A percentile compares a stretch with the other conserved stretches of the same genome.
phyloP scores from a whole-genome alignment of 1,140 invertebrate genomes.

The Drosophila cardini region DNA sequence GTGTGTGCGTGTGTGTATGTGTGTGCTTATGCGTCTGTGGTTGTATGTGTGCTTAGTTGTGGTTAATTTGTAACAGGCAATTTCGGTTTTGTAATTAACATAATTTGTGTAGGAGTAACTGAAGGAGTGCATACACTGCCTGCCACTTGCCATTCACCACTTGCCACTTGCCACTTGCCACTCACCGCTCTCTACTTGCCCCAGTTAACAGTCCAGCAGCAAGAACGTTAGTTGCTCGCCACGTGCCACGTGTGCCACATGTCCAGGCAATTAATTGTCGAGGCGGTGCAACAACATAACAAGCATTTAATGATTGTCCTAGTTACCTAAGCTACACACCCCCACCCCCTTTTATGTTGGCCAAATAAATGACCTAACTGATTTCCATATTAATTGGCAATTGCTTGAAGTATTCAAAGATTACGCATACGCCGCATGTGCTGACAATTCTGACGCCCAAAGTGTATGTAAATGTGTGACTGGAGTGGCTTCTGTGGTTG shows the following conservation, averaged over 20 bases:
- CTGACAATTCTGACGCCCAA: background rate
- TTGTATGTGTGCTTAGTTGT: background rate
- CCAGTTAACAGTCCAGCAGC: background rate
- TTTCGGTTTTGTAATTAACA: conserved; percentile 40
- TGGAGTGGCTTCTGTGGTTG: conserved; percentile 40
- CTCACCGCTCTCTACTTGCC: conserved; percentile 13
- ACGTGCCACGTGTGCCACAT: conserved; percentile 49
- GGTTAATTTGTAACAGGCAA: conserved; percentile 32
- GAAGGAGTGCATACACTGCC: background rate
- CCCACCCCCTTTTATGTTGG: conserved; percentile 3
- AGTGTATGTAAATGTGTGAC: conserved; percentile 22
- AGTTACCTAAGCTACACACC: background rate
- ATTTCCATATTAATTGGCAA: conserved; percentile 80
- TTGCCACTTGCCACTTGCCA: conserved; percentile 14
- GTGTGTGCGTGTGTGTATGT: background rate
- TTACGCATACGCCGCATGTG: conserved; percentile 56
- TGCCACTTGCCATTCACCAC: background rate
- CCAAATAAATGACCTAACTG: conserved; percentile 53
- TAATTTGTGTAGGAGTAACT: conserved; percentile 27
- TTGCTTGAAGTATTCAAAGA: conserved; percentile 54
- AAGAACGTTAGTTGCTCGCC: conserved; percentile 12
- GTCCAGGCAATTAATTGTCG: conserved; percentile 38
- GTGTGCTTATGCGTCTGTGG: conserved; percentile 1
- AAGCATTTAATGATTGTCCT: conserved; percentile 59
- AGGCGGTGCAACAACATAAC: conserved; percentile 48